Conservation (phyloP, 2,888 invertebrate species). For the Agriopis aurantiaria region DNA sequence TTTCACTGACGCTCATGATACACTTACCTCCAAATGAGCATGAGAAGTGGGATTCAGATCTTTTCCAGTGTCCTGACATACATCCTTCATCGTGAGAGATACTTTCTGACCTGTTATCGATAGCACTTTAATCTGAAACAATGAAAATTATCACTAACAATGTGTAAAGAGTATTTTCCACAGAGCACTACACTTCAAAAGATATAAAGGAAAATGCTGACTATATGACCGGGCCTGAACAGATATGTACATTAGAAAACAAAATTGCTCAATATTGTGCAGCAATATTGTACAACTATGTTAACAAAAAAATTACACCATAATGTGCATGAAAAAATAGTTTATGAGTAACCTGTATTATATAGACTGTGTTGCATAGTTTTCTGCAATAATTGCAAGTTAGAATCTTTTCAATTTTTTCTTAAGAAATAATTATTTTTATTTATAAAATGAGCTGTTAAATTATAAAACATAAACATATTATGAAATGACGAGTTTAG, state of each 20-base stretch:
- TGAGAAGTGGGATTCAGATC: conserved; percentile 96
- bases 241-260: not conserved
- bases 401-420: not conserved
- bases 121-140: conserved; percentile 92
- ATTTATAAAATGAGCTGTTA: no score
- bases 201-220: not conserved
- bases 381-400: not conserved
- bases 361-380: not conserved
- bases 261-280: no score
- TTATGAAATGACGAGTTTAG: no score
- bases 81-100: conserved; percentile 98
- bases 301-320: no score
- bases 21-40: conserved; percentile 86
- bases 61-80: conserved; percentile 97
- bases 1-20: not conserved
- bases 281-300: not conserved
- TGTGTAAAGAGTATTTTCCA: not conserved
- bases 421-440: not conserved
- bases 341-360: no score
- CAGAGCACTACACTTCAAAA: not conserved
- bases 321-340: no score
- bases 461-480: no score
- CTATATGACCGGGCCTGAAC: not conserved
- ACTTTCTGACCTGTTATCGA: conserved; percentile 98
- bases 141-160: conserved; percentile 1